These are phyloP conservation scores for Montipora foliosa DNA, from an alignment of 64 coral and sea anemone species.

Conservation along the genomic window DNA sequence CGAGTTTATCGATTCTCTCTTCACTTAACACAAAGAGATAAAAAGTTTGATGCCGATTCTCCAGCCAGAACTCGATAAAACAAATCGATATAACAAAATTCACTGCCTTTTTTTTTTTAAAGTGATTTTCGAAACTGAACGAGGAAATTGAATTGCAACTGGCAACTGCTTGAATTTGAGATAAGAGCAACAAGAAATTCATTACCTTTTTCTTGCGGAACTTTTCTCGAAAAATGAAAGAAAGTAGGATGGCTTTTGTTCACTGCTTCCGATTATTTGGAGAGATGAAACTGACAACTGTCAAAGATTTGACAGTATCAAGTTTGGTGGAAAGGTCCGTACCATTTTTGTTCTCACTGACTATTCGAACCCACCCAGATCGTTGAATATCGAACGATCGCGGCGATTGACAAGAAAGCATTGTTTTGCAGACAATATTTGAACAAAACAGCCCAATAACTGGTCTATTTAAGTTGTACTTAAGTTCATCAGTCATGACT, in stretches of 20 bases:
- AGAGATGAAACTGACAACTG: background rate
- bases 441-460: background rate
- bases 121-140: background rate
- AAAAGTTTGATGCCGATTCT: background rate
- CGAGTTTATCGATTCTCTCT: constrained; percentile 1
- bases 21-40: background rate
- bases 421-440: background rate
- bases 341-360: background rate
- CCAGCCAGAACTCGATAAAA: background rate
- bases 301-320: background rate
- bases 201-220: background rate
- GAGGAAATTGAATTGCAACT: constrained; percentile 16
- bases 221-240: background rate
- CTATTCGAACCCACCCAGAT: too few relatives aligned
- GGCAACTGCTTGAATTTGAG: background rate
- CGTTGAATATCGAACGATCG: too few relatives aligned
- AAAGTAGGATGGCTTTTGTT: background rate
- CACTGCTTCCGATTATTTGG: background rate
- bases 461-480: background rate
- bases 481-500: background rate
- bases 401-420: background rate
- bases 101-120: background rate
- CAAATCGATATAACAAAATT: background rate
- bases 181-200: background rate
- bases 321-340: too few relatives aligned